Base-by-base conservation (phyloP, 2,797 vertebrate species). In the Mareca strepera region DNA sequence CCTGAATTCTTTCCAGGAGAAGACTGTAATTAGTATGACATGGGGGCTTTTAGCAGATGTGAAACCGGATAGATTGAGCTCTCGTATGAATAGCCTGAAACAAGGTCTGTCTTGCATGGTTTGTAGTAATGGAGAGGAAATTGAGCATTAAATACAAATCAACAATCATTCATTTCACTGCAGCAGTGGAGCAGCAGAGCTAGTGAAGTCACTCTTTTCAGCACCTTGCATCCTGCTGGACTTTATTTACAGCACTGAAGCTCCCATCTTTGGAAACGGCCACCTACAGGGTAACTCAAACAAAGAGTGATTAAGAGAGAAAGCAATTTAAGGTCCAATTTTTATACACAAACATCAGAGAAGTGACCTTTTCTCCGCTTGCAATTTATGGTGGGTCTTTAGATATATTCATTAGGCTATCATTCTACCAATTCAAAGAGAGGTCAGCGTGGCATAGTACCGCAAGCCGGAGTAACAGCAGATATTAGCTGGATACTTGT, bases 81-180 rank as follows among this genome's bases (percentile, higher is more conserved):
- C 91, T 98, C 97, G 86, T 95, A 90, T 97, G 97, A 98, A 96
- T 94, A 96, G 95, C 90, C 88, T 92, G 95, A 96, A 95, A 96
- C n/a, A 18, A 83, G 96, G 94, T 80, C 96, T 96, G 88, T 93
- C 82, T 94, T 90, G 83, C 95, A 96, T 85, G 95, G 96, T 87
- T 94, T 97, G 95, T 67, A 97, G 96, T 97, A 97, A 98, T 95
- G 97, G 96, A 97, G 96, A 97, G 97, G 97, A 98, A 98, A 97
- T 96, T 96, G 97, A 98, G 97, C 98, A 97, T 98, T 97, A 97
- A 98, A 97, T 97, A 97, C 96, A 98, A 98, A 98, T 98, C 97
- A 98, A 92, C 92, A 93, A 96, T 96, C 96, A 97, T 96, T 98
- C 96, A 97, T 98, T 98, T 96, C 44, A 90, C 93, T 88, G 91